phyloP scores from a whole-genome alignment of 2,888 invertebrate genomes.

The Aphidius colemani region DNA sequence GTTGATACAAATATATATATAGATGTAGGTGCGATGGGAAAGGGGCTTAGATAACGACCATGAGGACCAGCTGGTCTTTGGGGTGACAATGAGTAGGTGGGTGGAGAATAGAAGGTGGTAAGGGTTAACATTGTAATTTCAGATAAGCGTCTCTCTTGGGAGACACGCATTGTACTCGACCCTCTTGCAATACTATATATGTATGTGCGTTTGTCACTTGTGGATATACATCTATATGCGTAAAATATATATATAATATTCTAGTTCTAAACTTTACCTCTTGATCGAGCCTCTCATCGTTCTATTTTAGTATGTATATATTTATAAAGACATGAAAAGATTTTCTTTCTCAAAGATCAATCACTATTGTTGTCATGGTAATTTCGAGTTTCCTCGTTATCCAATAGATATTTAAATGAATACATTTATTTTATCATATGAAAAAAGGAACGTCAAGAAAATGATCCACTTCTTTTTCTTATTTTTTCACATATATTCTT shows the following conservation, averaged over 20 bases:
- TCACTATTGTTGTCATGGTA: too few relatives aligned
- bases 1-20: not conserved
- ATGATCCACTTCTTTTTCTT: too few relatives aligned
- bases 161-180: constrained; percentile 54
- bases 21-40: constrained; percentile 1
- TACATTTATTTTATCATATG: too few relatives aligned
- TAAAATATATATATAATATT: constrained; percentile 11
- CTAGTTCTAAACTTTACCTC: not conserved
- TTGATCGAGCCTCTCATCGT: too few relatives aligned
- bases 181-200: constrained; percentile 28
- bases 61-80: constrained; percentile 19
- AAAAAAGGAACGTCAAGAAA: too few relatives aligned
- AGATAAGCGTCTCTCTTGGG: constrained; percentile 59
- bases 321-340: too few relatives aligned
- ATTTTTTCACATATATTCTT: too few relatives aligned
- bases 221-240: constrained; percentile 15
- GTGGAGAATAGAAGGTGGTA: constrained; percentile 13
- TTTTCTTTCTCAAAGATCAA: too few relatives aligned
- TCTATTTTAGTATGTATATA: too few relatives aligned
- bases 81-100: constrained; percentile 10
- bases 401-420: too few relatives aligned
- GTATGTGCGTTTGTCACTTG: constrained; percentile 18
- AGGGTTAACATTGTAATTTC: constrained; percentile 59
- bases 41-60: constrained; percentile 15
- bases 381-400: too few relatives aligned